phyloP scores from a whole-genome alignment of 2,113 vertebrate species.

The Ceyx margarethae region DNA sequence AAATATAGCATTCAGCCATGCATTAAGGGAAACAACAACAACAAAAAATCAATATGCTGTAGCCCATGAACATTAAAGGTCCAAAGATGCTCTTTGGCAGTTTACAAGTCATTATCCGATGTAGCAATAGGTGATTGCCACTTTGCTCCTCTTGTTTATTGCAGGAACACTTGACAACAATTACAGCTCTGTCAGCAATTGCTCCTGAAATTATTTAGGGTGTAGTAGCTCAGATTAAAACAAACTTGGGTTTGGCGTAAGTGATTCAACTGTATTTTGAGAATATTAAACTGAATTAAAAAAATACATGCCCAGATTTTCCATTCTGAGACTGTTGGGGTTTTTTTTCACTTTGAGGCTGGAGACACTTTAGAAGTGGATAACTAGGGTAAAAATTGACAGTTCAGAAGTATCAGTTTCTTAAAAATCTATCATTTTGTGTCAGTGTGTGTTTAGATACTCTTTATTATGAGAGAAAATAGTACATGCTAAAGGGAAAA shows the following conservation, averaged over 20 bases:
- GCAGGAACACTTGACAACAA: background rate
- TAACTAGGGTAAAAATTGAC: background rate
- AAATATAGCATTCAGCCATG: background rate
- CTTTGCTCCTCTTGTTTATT: background rate
- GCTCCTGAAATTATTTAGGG: background rate
- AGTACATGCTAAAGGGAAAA: background rate
- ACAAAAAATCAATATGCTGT: background rate
- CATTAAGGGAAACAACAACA: background rate
- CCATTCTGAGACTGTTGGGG: background rate
- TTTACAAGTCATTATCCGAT: background rate
- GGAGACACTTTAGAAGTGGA: background rate
- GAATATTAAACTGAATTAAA: background rate
- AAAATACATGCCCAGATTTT: background rate
- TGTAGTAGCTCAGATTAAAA: background rate
- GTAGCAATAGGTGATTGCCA: background rate
- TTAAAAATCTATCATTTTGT: background rate
- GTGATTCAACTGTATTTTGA: background rate
- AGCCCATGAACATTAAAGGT: background rate
- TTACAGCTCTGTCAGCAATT: background rate
- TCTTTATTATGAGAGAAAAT: background rate
- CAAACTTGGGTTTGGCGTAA: background rate
- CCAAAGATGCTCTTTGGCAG: background rate
- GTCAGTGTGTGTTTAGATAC: background rate
- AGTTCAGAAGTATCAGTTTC: background rate
- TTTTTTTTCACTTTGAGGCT: background rate